Conservation (phyloP, 2,113 vertebrate species). For the Ictalurus punctatus region DNA sequence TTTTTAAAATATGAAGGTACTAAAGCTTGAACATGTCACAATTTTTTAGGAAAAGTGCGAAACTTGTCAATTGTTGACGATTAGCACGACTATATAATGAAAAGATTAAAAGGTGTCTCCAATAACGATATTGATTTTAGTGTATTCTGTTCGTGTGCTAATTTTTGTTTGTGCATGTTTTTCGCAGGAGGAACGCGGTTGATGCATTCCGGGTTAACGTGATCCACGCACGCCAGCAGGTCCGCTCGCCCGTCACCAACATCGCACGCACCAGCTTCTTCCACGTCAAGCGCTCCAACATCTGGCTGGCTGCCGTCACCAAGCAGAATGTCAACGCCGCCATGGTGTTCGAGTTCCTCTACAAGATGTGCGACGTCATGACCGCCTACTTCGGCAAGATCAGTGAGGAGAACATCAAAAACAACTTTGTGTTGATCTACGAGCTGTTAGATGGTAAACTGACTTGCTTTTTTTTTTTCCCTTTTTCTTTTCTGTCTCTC, state of each 20-base stretch:
- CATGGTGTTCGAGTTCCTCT: slow-evolving; percentile 99
- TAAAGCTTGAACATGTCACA: not conserved
- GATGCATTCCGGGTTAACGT: slow-evolving; percentile 99
- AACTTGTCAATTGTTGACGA: not conserved
- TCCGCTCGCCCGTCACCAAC: slow-evolving; percentile 97
- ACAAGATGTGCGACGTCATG: slow-evolving; percentile 99
- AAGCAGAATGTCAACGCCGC: slow-evolving; percentile 99
- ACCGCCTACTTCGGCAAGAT: slow-evolving; percentile 99
- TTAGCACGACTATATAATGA: not conserved
- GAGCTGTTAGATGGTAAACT: slow-evolving; percentile 93
- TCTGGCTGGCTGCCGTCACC: slow-evolving; percentile 98
- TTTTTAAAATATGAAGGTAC: not conserved
- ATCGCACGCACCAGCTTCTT: slow-evolving; percentile 99
- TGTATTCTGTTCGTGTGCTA: not conserved
- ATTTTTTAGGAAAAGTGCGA: not conserved
- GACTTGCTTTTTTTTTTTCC: not conserved
- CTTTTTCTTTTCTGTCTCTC: too few species aligned
- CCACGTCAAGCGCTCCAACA: slow-evolving; percentile 98
- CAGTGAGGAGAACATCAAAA: slow-evolving; percentile 99
- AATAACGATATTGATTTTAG: not conserved
- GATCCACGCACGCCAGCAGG: slow-evolving; percentile 97
- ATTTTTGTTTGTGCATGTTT: not conserved
- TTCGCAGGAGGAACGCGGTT: slow-evolving; percentile 91
- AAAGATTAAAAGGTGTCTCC: not conserved
- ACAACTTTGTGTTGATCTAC: slow-evolving; percentile 99